Conservation (phyloP, 30 jellyfish, hydroid and myxozoan genomes). For the Nemopilema nomurai region DNA sequence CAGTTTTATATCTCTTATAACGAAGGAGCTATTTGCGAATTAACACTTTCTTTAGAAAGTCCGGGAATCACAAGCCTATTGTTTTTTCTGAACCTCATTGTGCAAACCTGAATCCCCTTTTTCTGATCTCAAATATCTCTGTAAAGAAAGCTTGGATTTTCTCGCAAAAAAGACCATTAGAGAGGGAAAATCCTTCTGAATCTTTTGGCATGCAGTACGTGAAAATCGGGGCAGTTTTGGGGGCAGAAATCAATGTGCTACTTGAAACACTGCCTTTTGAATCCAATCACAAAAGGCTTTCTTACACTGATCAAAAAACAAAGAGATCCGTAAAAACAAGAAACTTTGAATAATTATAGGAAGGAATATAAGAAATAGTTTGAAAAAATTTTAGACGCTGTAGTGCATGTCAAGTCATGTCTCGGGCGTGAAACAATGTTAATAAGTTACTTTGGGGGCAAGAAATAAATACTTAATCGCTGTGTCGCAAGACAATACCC, state of each 20-base stretch:
- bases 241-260: constrained; percentile 1
- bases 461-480: too few relatives aligned
- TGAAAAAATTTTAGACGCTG: too few relatives aligned
- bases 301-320: not conserved
- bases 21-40: constrained; percentile 17
- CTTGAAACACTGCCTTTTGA: too few relatives aligned
- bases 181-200: constrained; percentile 12
- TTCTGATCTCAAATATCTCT: not conserved
- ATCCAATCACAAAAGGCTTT: too few relatives aligned
- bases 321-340: not conserved
- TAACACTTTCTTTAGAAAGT: not conserved
- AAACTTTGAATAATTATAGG: not conserved
- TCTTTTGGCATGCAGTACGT: not conserved
- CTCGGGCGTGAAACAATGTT: not conserved
- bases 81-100: constrained; percentile 21
- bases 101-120: constrained; percentile 10
- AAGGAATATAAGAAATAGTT: not conserved
- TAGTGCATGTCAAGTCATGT: too few relatives aligned
- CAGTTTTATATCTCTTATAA: not conserved
- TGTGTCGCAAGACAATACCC: too few relatives aligned
- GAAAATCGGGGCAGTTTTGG: not conserved
- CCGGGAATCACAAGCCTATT: constrained; percentile 10
- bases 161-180: constrained; percentile 1
- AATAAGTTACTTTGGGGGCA: not conserved
- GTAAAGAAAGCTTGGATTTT: not conserved